These are phyloP conservation scores for Epinotia ramella DNA, from an alignment of 2,888 invertebrate species.

Conservation along the genomic window DNA sequence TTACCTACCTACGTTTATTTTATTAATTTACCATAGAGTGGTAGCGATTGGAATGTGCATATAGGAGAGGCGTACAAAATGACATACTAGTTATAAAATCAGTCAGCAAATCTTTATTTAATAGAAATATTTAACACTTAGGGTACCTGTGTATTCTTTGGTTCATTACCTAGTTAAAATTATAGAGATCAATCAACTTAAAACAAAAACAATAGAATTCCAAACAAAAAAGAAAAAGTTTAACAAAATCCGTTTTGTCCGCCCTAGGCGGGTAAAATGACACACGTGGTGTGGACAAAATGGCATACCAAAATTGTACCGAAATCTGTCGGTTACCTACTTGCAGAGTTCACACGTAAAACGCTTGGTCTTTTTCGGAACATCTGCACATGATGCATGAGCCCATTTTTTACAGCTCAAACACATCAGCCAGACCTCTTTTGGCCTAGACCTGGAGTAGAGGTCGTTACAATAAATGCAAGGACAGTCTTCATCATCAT, in stretches of 20 bases:
- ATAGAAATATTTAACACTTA: no score
- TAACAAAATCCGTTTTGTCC: constrained; percentile 4
- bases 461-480: constrained; percentile 52
- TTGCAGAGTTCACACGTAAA: constrained; percentile 46
- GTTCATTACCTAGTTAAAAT: no score
- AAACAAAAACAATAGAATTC: no score
- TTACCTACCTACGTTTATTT: no score
- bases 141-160: no score
- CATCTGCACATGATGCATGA: constrained; percentile 49
- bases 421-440: constrained; percentile 49
- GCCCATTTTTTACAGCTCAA: constrained; percentile 47
- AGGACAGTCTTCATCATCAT: constrained; percentile 49
- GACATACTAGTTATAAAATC: no score
- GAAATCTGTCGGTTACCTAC: neutral
- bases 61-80: no score
- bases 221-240: neutral
- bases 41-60: no score
- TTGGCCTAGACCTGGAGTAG: constrained; percentile 50
- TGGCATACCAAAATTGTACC: constrained; percentile 30
- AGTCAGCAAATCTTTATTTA: no score
- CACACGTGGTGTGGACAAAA: constrained; percentile 23
- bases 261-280: neutral
- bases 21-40: no score
- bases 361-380: constrained; percentile 47
- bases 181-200: no score